Base-by-base conservation (phyloP, 2,113 vertebrate genomes). In the Phalacrocorax brasilianus region DNA sequence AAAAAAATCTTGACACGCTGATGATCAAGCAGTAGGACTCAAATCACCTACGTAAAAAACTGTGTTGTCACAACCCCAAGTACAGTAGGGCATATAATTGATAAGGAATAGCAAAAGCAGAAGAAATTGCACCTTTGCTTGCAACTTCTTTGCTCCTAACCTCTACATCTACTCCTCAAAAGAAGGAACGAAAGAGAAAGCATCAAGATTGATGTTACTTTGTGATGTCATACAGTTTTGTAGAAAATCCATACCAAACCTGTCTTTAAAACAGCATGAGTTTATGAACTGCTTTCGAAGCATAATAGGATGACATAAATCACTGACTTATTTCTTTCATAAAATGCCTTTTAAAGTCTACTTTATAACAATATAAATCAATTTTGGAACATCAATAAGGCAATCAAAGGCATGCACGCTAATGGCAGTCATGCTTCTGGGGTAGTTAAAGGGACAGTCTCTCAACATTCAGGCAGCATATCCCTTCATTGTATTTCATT, bases 311-410 rank as follows among this genome's bases (percentile, higher is more conserved):
- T 38, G 28, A 53, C 56, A 77, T 92, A 91, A 89, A 95, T 87
- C 68, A 70, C 30, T 47, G 80, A 59, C 16, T 86, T 88, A 77
- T 81, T 77, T 78, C 3, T 85, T 87, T 59, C 61, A 75, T 49
- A 75, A 59, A 52, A 61, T 58, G 20, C 19, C 61, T 91, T 87
- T 91, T 83, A 89, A 86, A 67, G 6, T 52, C 77, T 63, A 30
- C 35, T 84, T 95, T 87, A 84, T 89, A 87, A 52, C 33, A 78
- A 56, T 85, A 76, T 72, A 82, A 85, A 82, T 95, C 35, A 67
- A 16, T 75, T 81, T 85, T 67, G 44, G 45, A 74, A 45, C 65
- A 67, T 63, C 68, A 81, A 7, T 66, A 89, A 78, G 47, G 14
- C 45, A 79, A 16, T 76, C 40, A 72, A 85, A 92, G 12, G 32